These are phyloP conservation scores for Sinocyclocheilus grahami DNA, from an alignment of 2,113 vertebrate genomes.

Conservation along the genomic window DNA sequence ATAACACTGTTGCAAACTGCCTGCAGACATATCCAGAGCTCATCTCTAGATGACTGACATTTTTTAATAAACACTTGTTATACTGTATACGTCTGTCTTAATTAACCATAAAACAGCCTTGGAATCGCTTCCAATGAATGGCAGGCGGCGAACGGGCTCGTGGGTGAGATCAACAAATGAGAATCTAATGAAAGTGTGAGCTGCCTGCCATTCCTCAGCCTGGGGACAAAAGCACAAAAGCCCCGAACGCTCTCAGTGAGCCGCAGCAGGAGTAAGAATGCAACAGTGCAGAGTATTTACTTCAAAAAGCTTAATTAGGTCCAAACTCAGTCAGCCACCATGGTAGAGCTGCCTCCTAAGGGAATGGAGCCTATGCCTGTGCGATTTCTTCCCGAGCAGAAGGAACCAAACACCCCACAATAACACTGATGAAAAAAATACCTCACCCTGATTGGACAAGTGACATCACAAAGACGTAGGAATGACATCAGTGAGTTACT, in stretches of 20 bases:
- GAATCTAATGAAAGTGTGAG: constrained; percentile 57
- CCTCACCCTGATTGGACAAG: constrained; percentile 1
- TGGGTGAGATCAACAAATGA: constrained; percentile 58
- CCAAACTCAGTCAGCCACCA: constrained; percentile 52
- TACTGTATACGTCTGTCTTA: constrained; percentile 52
- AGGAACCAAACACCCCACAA: constrained; percentile 24
- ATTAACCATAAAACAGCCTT: constrained; percentile 55
- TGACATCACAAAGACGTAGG: constrained; percentile 1
- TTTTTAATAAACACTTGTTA: constrained; percentile 50
- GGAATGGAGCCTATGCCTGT: constrained; percentile 30
- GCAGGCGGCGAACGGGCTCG: constrained; percentile 40
- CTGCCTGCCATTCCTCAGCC: constrained; percentile 34
- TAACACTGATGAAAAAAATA: constrained; percentile 5
- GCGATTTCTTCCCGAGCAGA: constrained; percentile 36
- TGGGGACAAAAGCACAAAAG: constrained; percentile 30
- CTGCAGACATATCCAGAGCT: not conserved
- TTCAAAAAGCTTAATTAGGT: constrained; percentile 61
- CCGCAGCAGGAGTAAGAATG: constrained; percentile 48
- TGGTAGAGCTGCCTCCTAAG: constrained; percentile 38
- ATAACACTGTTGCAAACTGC: not conserved
- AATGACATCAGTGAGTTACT: constrained; percentile 4
- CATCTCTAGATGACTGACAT: constrained; percentile 23
- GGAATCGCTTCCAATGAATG: constrained; percentile 46
- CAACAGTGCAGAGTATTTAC: constrained; percentile 57
- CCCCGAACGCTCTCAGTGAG: constrained; percentile 34